Evolutionary conservation across 2,888 invertebrate genomes (phyloP), one percentile per base, ranked within the genome.

Genomic region (Lypha dubia): DNA sequence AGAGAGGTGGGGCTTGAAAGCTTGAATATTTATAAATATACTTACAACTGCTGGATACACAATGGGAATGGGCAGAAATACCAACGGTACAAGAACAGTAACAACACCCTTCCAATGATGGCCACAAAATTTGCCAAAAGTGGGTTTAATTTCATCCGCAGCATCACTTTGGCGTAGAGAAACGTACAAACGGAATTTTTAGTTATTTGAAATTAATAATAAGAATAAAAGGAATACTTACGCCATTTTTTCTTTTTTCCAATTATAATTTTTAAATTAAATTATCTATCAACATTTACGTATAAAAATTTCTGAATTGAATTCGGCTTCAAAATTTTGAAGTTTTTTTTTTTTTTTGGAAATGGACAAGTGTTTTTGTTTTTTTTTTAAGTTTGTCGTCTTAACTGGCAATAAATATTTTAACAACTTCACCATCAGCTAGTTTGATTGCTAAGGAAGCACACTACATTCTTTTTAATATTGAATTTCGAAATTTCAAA

Each of bases 61-160:
- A 8, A 86, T 22, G 0, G 60, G 51, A 20, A 87, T 15, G 2
- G 96, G 96, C 65, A 95, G 90, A 11, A 96, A 91, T 1, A 94
- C 74, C 11, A 96, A 85, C 0, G 96, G 96, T 87, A 95, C 94
- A 28, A 95, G 67, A 22, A 95, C 91, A n/a, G 95, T 93, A 77
- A 96, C 92, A 0, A 96, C 86, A 0, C 95, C 94, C 89, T 94
- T 94, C 96, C 96, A 96, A 90, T 96, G 96, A 83, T 95, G 93
- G 17, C 92, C 91, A 17, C 94, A 87, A 88, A 94, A 95, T 49
- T 81, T 83, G 0, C 51, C 79, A 6, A 81, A 49, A 11, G 79
- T 35, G 9, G 85, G 85, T 11, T 77, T 71, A 46, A 44, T 17
- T 17, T 74, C 38, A 32, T 75, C 71, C 1, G 13, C 68, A n/a